Base-by-base conservation (phyloP, 1,140 invertebrate species). In the Papilio aristodemus region DNA sequence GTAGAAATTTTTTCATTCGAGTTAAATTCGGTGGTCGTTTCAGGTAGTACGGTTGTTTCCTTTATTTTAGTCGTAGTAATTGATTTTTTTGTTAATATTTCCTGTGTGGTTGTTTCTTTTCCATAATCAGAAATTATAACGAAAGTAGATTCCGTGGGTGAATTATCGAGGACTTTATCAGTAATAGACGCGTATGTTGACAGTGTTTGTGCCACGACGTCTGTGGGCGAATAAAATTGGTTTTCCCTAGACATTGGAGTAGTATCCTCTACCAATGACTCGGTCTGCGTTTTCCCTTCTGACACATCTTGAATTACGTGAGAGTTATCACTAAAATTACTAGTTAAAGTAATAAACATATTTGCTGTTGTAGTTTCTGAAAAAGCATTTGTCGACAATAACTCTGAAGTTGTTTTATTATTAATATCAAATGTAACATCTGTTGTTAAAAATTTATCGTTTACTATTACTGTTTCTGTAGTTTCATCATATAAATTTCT, bases 41-140 rank as follows among this genome's bases (percentile, higher is more conserved):
- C 17, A 11, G 46, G 19, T 10, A 54, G 22, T 19, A 22, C 11
- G 19, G 46, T 54, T 5, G 46, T 54, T 22, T 54, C 46, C 5
- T 9, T 25, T 25, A 54, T 54, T 54, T 11, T 54, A 4, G 10
- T 19, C 11, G 19, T 25, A 9, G 46, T 22, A 54, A 4, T 9
- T 54, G 43, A 19, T 19, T 54, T 54, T 54, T 54, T 19, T 25
- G 19, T 54, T 25, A 22, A 54, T 11, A 54, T 54, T 54, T 54
- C 46, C 9, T 22, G 17, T 54, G 46, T 22, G 11, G 2, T 13
- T 22, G 46, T 25, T 54, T 54, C 43, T 8, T 8, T 46, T 46
- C 19, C 14, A 46, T 9, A 46, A 17, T 46, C 46, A 13, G 46
- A 4, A 11, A 17, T 22, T 25, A 50, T 5, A 50, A 4, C 0